phyloP scores from a whole-genome alignment of 2,888 invertebrate genomes.

The Allacma fusca region DNA sequence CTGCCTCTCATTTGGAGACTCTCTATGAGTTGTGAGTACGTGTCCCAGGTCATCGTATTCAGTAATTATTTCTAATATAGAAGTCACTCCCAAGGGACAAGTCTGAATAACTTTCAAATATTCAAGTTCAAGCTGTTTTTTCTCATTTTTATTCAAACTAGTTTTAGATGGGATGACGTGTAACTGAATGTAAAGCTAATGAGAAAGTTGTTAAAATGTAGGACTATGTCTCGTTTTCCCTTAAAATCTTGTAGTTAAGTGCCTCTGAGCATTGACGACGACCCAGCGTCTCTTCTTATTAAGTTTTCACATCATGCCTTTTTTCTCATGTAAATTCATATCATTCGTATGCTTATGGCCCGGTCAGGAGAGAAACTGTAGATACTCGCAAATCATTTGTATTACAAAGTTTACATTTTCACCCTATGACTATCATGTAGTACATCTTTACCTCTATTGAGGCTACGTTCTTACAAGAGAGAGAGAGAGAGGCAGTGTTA shows the following conservation, averaged over 20 bases:
- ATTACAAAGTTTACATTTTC: no score
- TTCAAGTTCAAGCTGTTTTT: slow-evolving; percentile 31
- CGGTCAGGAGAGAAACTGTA: no score
- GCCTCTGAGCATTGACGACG: no score
- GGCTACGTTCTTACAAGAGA: background rate
- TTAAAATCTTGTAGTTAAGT: background rate
- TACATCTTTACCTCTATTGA: no score
- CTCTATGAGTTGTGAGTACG: background rate
- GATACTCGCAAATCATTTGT: no score
- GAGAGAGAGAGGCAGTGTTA: background rate
- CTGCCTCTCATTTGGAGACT: background rate
- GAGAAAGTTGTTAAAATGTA: slow-evolving; percentile 30
- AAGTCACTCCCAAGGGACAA: background rate
- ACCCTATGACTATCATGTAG: no score
- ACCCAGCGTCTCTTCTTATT: no score
- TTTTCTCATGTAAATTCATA: no score
- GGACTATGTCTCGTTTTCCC: background rate
- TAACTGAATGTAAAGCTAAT: slow-evolving; percentile 7
- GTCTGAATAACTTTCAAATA: slow-evolving; percentile 24
- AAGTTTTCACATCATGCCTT: no score
- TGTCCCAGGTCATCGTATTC: background rate
- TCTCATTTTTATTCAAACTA: slow-evolving; percentile 37
- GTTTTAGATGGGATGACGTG: slow-evolving; percentile 11
- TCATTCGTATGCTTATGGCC: no score
- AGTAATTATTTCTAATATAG: background rate